Percentiles rank a stretch among this genome's conserved stretches.
phyloP scores from a whole-genome alignment of 2,113 vertebrate species.

The Heterotis niloticus region DNA sequence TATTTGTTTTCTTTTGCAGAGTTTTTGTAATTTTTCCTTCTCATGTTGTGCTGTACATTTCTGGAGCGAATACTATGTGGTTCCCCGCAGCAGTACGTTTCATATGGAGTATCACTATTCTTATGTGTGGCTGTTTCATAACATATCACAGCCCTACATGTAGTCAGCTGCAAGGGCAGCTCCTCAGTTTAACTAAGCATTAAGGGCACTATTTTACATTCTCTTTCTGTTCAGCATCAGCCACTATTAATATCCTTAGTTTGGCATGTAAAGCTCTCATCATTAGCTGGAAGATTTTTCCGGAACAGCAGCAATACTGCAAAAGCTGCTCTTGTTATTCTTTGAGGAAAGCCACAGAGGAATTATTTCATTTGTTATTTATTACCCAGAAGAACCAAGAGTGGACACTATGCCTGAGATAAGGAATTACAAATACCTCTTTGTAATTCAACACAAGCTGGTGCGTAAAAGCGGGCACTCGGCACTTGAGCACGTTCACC shows the following conservation, averaged over 20 bases:
- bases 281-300: background rate
- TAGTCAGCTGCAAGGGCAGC: background rate
- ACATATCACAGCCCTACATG: background rate
- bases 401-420: constrained; percentile 5
- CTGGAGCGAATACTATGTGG: too few species aligned
- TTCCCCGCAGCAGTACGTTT: too few species aligned
- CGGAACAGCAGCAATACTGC: background rate
- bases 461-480: too few species aligned
- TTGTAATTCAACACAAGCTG: background rate
- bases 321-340: constrained; percentile 2
- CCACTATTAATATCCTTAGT: background rate
- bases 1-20: too few species aligned
- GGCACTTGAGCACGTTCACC: too few species aligned
- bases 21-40: too few species aligned
- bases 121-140: background rate
- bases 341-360: background rate
- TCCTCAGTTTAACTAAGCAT: background rate
- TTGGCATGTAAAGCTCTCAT: constrained; percentile 5
- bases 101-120: background rate
- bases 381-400: constrained; percentile 2
- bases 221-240: background rate
- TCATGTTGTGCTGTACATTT: too few species aligned
- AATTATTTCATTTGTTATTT: constrained; percentile 17
- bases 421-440: constrained; percentile 8
- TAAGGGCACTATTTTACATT: background rate